Evolutionary conservation across 2,113 vertebrate genomes (phyloP).

Genomic region (Megaptera novaeangliae): DNA sequence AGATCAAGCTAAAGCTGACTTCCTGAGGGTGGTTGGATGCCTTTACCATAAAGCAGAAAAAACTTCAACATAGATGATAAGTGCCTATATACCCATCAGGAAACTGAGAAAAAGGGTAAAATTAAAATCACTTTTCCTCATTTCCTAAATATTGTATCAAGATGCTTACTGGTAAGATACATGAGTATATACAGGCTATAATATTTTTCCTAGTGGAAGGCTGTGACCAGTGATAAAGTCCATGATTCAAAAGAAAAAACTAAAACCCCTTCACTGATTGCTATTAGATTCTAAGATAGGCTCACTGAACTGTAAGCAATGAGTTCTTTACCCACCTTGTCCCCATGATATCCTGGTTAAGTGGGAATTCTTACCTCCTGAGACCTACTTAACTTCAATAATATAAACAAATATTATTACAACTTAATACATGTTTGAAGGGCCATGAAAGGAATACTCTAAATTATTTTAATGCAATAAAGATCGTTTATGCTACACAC

Average conservation of each 20-base stretch:
- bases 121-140: neutral
- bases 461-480: neutral
- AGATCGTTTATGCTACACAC: neutral
- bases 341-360: neutral
- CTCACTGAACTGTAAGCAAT: neutral
- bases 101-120: constrained; percentile 13
- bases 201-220: neutral
- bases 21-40: neutral
- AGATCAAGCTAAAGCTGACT: neutral
- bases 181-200: neutral
- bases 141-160: neutral
- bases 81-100: neutral
- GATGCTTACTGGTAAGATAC: neutral
- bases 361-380: neutral
- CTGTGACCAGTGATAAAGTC: neutral
- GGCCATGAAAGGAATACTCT: neutral
- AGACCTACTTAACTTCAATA: neutral
- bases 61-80: neutral
- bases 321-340: neutral
- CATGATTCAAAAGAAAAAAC: neutral
- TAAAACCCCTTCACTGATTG: neutral
- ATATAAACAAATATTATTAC: neutral
- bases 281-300: neutral
- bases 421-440: neutral
- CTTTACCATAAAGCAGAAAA: neutral